Percentiles rank a stretch among this genome's conserved stretches.
Evolutionary conservation across 2,888 invertebrate species (phyloP).

Genomic region (Apotomis turbidana): DNA sequence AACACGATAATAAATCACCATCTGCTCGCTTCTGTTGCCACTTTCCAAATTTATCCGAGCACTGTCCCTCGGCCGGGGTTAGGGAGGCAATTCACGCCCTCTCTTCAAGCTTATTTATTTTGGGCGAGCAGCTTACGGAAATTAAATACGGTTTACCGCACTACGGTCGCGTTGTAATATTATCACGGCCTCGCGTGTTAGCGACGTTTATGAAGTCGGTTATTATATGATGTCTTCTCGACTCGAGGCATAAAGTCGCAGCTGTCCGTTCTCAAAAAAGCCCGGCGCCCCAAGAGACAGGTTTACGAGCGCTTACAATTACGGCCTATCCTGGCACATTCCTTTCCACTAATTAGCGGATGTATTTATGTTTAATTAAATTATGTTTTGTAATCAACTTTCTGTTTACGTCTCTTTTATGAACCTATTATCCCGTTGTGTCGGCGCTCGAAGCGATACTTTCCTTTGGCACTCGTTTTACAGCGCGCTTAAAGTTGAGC

Average conservation of each 20-base stretch:
- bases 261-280: constrained; percentile 50
- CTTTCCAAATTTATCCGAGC: constrained; percentile 75
- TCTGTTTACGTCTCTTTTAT: constrained; percentile 54
- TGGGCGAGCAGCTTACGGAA: constrained; percentile 71
- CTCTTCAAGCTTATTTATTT: constrained; percentile 73
- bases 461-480: constrained; percentile 29
- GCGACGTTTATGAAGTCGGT: constrained; percentile 49
- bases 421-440: constrained; percentile 50
- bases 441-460: constrained; percentile 36
- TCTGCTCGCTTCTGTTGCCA: constrained; percentile 77
- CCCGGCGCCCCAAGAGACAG: constrained; percentile 50
- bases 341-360: constrained; percentile 57
- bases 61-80: constrained; percentile 39
- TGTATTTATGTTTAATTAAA: constrained; percentile 47
- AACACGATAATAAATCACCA: constrained; percentile 81
- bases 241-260: constrained; percentile 45
- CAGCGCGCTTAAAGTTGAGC: constrained; percentile 16
- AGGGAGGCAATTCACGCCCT: constrained; percentile 68
- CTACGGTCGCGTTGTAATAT: constrained; percentile 61
- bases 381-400: constrained; percentile 48
- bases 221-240: constrained; percentile 40
- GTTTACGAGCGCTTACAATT: constrained; percentile 58
- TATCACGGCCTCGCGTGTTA: constrained; percentile 52
- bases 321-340: constrained; percentile 49
- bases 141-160: constrained; percentile 72